Base-by-base conservation (phyloP, 2,888 invertebrate genomes). In the Mactromeris polynyma region DNA sequence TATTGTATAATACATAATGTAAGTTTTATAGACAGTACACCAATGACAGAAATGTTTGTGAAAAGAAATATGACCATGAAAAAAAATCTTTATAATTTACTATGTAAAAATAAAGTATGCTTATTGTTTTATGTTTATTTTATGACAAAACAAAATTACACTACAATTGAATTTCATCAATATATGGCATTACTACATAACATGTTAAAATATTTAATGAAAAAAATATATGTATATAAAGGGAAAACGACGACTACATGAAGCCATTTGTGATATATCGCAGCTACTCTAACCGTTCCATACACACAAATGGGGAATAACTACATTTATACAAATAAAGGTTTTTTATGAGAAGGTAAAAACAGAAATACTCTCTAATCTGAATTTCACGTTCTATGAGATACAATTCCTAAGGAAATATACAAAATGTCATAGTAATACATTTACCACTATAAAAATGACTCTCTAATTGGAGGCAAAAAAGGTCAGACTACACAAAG, bases 131-230 rank as follows among this genome's bases (percentile, higher is more conserved):
- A 73, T 73, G 33, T 19, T 36, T 36, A n/a, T 11, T 33, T 33
- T 73, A 73, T 73, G 73, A 73, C 69, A 9, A 33, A 69, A 33
- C 31, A 73, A 36, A 36, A 36, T 58, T 33, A 33, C 73, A 73
- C 58, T 64, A 36, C 36, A 33, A 36, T 33, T 36, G 36, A 73
- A 19, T 73, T 73, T 69, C 36, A 19, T 36, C 36, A 17, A 36
- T 73, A 73, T 36, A 73, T 73, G 73, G 73, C 36, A 73, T 33
- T 33, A 73, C 73, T 73, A 73, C 73, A 73, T 36, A 73, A 36
- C 33, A 73, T 17, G 33, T 73, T 36, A 73, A 33, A 73, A 73
- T 73, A 36, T 36, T 26, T 73, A 33, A 73, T 73, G 73, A 73
- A 33, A 73, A 58, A 73, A 33, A 73, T 73, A 73, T 73, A 73